A percentile compares a stretch with the other conserved stretches of the same genome.
phyloP scores from a whole-genome alignment of 2,797 vertebrate genomes.

The Crax fasciolata region DNA sequence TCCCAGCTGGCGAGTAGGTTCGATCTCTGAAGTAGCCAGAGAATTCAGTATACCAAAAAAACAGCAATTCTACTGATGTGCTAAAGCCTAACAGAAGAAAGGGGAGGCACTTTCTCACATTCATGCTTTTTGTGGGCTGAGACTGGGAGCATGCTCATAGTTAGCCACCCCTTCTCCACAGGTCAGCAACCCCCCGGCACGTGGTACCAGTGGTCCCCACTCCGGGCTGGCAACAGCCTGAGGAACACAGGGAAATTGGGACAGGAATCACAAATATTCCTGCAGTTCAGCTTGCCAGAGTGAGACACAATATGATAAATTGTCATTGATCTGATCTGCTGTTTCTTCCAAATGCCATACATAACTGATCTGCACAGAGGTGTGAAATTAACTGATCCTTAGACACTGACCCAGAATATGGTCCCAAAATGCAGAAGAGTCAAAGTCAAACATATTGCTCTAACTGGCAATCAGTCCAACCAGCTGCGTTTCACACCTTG shows the following conservation, averaged over 20 bases:
- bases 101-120: constrained; percentile 47
- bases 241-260: not conserved
- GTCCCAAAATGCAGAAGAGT: not conserved
- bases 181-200: not conserved
- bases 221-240: not conserved
- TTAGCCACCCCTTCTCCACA: not conserved
- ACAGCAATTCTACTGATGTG: not conserved
- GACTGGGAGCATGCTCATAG: not conserved
- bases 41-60: not conserved
- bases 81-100: constrained; percentile 14
- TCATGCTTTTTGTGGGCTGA: not conserved
- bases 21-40: constrained; percentile 10
- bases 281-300: not conserved
- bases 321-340: not conserved
- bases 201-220: not conserved
- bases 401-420: not conserved
- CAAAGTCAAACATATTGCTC: constrained; percentile 6
- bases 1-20: not conserved
- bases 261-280: not conserved
- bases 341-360: constrained; percentile 20
- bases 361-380: not conserved
- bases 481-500: not conserved
- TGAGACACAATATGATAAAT: not conserved
- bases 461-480: not conserved
- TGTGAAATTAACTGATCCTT: not conserved